Conservation (phyloP, 2,888 invertebrate genomes). For the Lasioglossum marginatum region DNA sequence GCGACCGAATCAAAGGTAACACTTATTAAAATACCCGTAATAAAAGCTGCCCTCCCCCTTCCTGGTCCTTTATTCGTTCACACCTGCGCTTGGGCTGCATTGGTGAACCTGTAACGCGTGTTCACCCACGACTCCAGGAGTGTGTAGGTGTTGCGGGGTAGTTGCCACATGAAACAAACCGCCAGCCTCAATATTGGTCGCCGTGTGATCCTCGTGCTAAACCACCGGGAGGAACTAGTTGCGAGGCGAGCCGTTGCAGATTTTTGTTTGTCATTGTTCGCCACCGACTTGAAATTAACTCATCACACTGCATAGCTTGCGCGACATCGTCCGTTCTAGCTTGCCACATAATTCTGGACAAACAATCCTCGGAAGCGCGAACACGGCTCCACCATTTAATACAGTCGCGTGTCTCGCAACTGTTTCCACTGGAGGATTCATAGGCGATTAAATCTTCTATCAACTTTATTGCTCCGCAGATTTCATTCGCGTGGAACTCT, state of each 20-base stretch:
- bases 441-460: background rate
- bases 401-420: background rate
- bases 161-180: slow-evolving; percentile 73
- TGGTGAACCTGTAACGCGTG: slow-evolving; percentile 1
- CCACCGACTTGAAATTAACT: slow-evolving; percentile 65
- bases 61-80: slow-evolving; percentile 11
- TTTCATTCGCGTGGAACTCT: background rate
- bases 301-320: background rate
- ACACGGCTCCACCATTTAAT: background rate
- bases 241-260: slow-evolving; percentile 18
- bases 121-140: slow-evolving; percentile 4
- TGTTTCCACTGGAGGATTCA: background rate
- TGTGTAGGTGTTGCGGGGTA: slow-evolving; percentile 48
- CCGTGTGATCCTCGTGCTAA: slow-evolving; percentile 54
- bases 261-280: slow-evolving; percentile 51
- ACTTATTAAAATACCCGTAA: slow-evolving; percentile 71
- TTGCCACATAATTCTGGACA: background rate
- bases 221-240: slow-evolving; percentile 35
- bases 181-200: slow-evolving; percentile 59
- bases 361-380: background rate
- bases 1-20: slow-evolving; percentile 67
- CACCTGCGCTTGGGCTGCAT: background rate
- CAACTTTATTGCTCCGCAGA: background rate
- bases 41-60: slow-evolving; percentile 41
- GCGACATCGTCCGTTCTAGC: background rate